Conservation (phyloP, 2,888 invertebrate genomes). For the Rugalucina vietnamica region DNA sequence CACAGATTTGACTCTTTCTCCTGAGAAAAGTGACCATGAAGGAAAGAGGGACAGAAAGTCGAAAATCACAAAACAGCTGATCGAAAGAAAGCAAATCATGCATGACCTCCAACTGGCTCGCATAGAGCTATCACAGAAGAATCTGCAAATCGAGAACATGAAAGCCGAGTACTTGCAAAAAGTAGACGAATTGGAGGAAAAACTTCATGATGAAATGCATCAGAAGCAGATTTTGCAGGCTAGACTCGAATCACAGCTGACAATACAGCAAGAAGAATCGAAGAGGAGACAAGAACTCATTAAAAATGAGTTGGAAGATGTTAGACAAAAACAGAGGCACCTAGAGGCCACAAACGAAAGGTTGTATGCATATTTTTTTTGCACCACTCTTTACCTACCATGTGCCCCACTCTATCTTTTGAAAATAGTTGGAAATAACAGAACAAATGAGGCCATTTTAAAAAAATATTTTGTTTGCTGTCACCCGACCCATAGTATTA, state of each 20-base stretch:
- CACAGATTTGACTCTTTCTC: slow-evolving; percentile 82
- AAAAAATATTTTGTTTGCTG: too few relatives aligned
- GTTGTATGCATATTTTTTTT: too few relatives aligned
- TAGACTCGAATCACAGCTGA: slow-evolving; percentile 81
- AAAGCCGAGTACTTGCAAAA: slow-evolving; percentile 82
- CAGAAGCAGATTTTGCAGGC: slow-evolving; percentile 82
- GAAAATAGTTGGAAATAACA: too few relatives aligned
- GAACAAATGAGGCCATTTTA: too few relatives aligned
- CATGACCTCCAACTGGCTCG: slow-evolving; percentile 83
- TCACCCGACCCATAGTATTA: too few relatives aligned
- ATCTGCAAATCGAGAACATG: slow-evolving; percentile 81
- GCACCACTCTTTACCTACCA: too few relatives aligned
- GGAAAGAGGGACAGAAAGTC: slow-evolving; percentile 68
- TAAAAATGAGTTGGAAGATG: slow-evolving; percentile 80
- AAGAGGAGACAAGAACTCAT: slow-evolving; percentile 79
- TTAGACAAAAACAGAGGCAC: slow-evolving; percentile 80
- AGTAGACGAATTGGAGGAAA: slow-evolving; percentile 83
- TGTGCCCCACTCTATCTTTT: too few relatives aligned
- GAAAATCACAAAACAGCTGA: slow-evolving; percentile 79
- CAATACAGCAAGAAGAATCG: slow-evolving; percentile 82
- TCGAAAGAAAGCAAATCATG: slow-evolving; percentile 82
- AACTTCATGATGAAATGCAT: slow-evolving; percentile 81
- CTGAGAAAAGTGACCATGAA: slow-evolving; percentile 72
- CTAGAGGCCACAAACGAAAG: slow-evolving; percentile 82
- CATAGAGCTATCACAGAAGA: slow-evolving; percentile 83